Evolutionary conservation across 2,888 invertebrate genomes (phyloP), one percentile per base, ranked within the genome.

Genomic region (Drosophila emarginata): DNA sequence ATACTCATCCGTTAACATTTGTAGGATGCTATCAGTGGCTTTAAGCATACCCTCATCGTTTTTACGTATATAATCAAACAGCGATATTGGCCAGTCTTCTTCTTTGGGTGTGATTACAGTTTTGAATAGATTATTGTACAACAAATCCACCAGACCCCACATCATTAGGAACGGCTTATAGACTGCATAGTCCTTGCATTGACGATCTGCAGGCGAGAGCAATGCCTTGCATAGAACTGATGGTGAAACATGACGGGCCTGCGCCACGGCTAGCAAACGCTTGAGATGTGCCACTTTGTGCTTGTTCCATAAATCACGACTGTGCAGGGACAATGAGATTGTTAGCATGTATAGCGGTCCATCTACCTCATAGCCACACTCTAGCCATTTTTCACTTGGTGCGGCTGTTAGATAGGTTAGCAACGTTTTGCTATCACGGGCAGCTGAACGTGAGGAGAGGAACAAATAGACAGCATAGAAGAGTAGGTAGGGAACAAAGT

Each of bases 391-490:
- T 64, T 94, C 93, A 0, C 93, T 91, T 64, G 94, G 92, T 26
- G 79, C 85, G 85, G 94, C 93, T 71, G 95, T 95, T 76, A 97
- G 91, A 90, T 96, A 96, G 12, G 94, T 93, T 64, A 94, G 94
- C 74, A 98, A 91, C 61, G 95, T 95, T 54, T 96, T 94, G 89
- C 96, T 95, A 91, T 98, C 98, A 67, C 97, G 94, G 0, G 94
- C 93, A 2, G 94, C 94, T 40, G 95, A 95, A 52, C 96, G 94
- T 0, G 95, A 95, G 94, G 98, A 97, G 90, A 98, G 97, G 83
- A 98, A 94, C 75, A 97, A 96, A 91, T 99, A 99, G 15, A 99
- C 95, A 18, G 97, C 97, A 94, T 98, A 97, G 91, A 99, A 98
- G 74, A 97, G 93, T 64, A 99, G 93, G 90, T 98, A 98, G 7